These are phyloP conservation scores for Anthopleura sola DNA, from an alignment of 64 coral and sea anemone species.

Conservation along the genomic window DNA sequence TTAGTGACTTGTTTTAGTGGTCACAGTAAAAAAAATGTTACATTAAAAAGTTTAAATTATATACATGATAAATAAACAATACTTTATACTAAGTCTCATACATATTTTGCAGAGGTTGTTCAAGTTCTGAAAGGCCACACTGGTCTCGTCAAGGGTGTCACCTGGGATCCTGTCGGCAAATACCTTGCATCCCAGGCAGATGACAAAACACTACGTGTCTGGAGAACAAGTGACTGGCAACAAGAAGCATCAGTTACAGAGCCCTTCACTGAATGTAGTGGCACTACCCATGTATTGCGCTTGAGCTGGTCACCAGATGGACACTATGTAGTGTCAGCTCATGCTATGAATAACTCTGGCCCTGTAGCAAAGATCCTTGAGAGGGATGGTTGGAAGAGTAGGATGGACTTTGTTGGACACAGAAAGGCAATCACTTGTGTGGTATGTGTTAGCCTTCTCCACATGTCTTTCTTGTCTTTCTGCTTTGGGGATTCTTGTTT, in stretches of 20 bases:
- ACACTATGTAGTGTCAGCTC: slow-evolving; percentile 97
- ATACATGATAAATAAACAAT: no score
- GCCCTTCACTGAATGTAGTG: slow-evolving; percentile 91
- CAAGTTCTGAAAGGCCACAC: slow-evolving; percentile 79
- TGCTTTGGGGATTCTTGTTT: no score
- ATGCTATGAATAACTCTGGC: slow-evolving; percentile 98
- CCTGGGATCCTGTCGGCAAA: slow-evolving; percentile 97
- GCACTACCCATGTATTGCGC: slow-evolving; percentile 88
- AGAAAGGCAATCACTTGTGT: slow-evolving; percentile 96
- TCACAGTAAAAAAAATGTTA: no score
- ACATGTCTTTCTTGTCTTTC: no score
- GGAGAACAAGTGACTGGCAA: slow-evolving; percentile 95
- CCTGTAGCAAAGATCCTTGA: slow-evolving; percentile 98
- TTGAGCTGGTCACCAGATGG: slow-evolving; percentile 98
- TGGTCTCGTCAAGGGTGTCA: slow-evolving; percentile 96
- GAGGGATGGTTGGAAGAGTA: slow-evolving; percentile 94
- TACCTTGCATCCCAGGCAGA: slow-evolving; percentile 94
- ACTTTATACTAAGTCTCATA: no score
- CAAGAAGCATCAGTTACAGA: slow-evolving; percentile 74
- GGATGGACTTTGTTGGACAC: slow-evolving; percentile 98
- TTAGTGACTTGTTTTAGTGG: no score
- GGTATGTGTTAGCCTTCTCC: slow-evolving; percentile 62
- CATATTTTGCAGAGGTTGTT: slow-evolving; percentile 55
- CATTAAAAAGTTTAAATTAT: no score
- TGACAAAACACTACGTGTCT: slow-evolving; percentile 85